Conservation (phyloP, 2,113 vertebrate species). For the Peromyscus leucopus region DNA sequence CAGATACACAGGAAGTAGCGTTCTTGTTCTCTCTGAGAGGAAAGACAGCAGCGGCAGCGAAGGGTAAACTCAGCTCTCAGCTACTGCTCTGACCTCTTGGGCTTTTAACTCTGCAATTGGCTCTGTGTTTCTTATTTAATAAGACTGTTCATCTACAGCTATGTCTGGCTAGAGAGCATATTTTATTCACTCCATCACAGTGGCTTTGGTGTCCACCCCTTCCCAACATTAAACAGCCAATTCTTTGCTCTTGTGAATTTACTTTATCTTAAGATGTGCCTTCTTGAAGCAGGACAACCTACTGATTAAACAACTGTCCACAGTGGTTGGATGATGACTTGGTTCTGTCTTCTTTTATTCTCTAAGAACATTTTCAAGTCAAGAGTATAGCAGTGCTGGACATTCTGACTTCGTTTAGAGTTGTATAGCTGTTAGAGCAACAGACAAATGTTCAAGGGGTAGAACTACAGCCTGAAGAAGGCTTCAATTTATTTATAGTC, state of each 20-base stretch:
- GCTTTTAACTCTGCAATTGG: too few species aligned
- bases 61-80: too few species aligned
- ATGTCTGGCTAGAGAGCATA: background rate
- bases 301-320: background rate
- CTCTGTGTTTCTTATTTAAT: too few species aligned
- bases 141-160: too few species aligned
- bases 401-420: background rate
- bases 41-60: too few species aligned
- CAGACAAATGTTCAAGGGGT: background rate
- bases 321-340: background rate
- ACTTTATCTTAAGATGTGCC: background rate
- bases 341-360: background rate
- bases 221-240: background rate
- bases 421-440: background rate
- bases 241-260: background rate
- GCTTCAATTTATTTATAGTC: background rate
- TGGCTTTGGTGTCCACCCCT: background rate
- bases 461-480: background rate
- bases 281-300: background rate
- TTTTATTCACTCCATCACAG: background rate
- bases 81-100: too few species aligned
- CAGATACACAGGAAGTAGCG: too few species aligned
- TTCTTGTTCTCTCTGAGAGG: too few species aligned
- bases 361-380: background rate
- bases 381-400: background rate